phyloP scores from a whole-genome alignment of 2,888 invertebrate species.

The Seira musarum region DNA sequence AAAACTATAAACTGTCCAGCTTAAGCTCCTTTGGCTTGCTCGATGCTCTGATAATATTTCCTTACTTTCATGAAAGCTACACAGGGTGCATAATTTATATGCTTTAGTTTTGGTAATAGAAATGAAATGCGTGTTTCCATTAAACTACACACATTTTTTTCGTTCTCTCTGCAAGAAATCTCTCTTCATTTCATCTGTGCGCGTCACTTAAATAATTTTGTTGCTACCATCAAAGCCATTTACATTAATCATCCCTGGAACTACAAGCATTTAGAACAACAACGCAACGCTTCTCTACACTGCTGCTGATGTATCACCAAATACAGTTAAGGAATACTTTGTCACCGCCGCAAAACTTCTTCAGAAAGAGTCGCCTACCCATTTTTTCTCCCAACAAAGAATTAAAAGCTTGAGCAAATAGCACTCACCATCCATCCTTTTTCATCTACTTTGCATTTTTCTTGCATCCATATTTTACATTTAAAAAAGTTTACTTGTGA shows the following conservation, averaged over 20 bases:
- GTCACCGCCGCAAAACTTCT: background rate
- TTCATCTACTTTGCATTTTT: background rate
- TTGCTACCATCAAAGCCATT: slow-evolving; percentile 19
- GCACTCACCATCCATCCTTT: background rate
- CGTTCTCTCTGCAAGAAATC: background rate
- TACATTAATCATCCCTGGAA: slow-evolving; percentile 10
- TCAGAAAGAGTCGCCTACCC: background rate
- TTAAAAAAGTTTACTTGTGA: background rate
- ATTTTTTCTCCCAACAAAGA: background rate
- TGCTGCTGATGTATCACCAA: background rate
- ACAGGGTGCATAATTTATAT: slow-evolving; percentile 25
- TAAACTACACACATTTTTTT: slow-evolving; percentile 41
- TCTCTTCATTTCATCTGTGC: slow-evolving; percentile 11
- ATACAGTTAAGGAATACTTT: background rate
- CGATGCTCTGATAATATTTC: background rate
- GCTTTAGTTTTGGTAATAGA: slow-evolving; percentile 11
- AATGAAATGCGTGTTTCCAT: slow-evolving; percentile 39
- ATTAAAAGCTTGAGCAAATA: no score
- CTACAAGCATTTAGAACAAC: background rate
- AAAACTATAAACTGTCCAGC: background rate
- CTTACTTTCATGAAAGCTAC: background rate
- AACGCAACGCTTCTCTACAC: background rate
- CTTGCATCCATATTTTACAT: background rate
- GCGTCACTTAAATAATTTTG: slow-evolving; percentile 18
- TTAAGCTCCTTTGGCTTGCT: no score